A percentile compares a stretch with the other conserved stretches of the same genome.
Conservation (phyloP, 2,797 vertebrate genomes). For the Nasua narica region DNA sequence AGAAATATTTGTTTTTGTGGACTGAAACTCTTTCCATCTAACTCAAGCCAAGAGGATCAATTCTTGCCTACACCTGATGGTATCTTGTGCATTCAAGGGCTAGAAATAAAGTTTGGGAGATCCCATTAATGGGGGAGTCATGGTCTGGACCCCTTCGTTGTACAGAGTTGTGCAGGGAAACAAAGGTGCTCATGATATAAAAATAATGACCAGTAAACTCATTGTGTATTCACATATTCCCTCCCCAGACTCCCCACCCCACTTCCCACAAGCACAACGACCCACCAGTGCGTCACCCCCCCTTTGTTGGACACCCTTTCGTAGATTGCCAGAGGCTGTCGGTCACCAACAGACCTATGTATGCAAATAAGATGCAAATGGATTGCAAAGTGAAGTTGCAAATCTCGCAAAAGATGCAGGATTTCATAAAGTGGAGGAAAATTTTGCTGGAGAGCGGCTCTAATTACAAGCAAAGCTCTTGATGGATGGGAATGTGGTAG, state of each 20-base stretch:
- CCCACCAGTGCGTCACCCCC: not conserved
- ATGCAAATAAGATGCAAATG: not conserved
- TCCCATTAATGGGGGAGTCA: not conserved
- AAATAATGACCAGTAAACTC: not conserved
- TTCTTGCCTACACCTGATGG: not conserved
- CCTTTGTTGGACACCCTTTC: not conserved
- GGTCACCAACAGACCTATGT: not conserved
- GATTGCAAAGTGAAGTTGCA: not conserved
- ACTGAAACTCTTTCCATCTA: not conserved
- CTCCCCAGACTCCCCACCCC: fast-evolving
- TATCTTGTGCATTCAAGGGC: not conserved
- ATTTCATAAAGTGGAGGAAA: slow-evolving; percentile 45
- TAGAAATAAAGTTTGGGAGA: not conserved
- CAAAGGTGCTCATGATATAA: not conserved
- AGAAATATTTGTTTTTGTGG: not conserved
- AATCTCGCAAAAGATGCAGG: slow-evolving; percentile 29
- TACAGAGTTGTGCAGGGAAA: not conserved
- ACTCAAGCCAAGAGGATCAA: not conserved
- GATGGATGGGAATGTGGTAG: not conserved
- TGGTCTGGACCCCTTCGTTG: not conserved
- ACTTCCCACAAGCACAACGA: fast-evolving
- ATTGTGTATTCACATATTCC: too few species aligned
- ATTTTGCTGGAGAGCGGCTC: not conserved
- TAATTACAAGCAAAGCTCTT: not conserved
- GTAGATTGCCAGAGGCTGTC: not conserved